A percentile compares a stretch with the other conserved stretches of the same genome.
Conservation (phyloP, 2,888 invertebrate genomes). For the Erebia epiphron region DNA sequence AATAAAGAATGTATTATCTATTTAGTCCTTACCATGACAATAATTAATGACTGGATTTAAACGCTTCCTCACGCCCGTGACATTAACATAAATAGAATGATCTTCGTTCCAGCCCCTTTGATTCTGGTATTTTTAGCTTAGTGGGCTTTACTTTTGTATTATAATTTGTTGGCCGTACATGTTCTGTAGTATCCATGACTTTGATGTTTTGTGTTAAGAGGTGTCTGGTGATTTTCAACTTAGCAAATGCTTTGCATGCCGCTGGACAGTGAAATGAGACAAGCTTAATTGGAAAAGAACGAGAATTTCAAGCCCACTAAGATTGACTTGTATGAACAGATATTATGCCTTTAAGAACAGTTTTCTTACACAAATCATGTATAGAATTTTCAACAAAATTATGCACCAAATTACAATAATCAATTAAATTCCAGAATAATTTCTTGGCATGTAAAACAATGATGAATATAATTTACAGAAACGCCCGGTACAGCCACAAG, state of each 20-base stretch:
- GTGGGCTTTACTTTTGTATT: slow-evolving; percentile 73
- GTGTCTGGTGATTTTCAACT: slow-evolving; percentile 76
- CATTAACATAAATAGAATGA: slow-evolving; percentile 82
- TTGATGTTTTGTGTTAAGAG: slow-evolving; percentile 77
- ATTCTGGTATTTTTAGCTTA: slow-evolving; percentile 79
- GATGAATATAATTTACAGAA: slow-evolving; percentile 18
- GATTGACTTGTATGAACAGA: background rate
- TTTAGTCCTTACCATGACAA: slow-evolving; percentile 81
- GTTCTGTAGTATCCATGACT: slow-evolving; percentile 66
- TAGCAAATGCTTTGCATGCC: slow-evolving; percentile 46
- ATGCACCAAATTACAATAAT: background rate
- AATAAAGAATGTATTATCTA: slow-evolving; percentile 81
- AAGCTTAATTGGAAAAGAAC: slow-evolving; percentile 13
- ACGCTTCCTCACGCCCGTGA: slow-evolving; percentile 84
- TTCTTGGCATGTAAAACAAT: background rate
- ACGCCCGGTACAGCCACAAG: slow-evolving; percentile 29
- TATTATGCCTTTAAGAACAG: background rate
- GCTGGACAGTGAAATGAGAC: slow-evolving; percentile 33
- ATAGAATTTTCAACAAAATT: background rate
- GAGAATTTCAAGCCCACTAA: background rate
- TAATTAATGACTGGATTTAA: slow-evolving; percentile 83
- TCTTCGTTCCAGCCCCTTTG: slow-evolving; percentile 79
- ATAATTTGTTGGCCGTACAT: slow-evolving; percentile 75
- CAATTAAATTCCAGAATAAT: background rate
- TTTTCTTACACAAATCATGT: background rate